Evolutionary conservation across 2,888 invertebrate genomes (phyloP).

Genomic region (Epinotia nisella): DNA sequence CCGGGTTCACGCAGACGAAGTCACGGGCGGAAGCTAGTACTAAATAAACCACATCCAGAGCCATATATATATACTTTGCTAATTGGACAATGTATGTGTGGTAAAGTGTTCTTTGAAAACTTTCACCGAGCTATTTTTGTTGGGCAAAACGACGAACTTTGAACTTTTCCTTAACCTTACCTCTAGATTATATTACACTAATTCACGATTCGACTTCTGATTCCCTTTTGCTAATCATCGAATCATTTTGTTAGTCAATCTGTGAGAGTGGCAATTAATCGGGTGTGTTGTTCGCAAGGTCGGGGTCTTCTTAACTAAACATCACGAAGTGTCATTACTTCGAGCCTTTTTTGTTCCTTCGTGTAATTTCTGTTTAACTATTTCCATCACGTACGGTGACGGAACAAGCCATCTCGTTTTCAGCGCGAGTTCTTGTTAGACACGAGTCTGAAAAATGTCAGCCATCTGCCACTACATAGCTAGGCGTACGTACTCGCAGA

Average conservation of each 20-base stretch:
- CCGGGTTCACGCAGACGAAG: too few relatives aligned
- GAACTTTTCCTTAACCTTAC: constrained; percentile 3
- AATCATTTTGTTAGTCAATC: constrained; percentile 12
- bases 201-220: constrained; percentile 20
- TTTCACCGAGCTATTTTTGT: neutral
- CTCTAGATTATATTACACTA: constrained; percentile 17
- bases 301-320: constrained; percentile 2
- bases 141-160: neutral
- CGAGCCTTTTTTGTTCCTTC: neutral
- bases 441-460: constrained; percentile 5
- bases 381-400: constrained; percentile 10
- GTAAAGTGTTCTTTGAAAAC: neutral
- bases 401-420: constrained; percentile 3
- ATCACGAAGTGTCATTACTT: neutral
- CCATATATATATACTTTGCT: neutral
- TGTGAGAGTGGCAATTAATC: constrained; percentile 10
- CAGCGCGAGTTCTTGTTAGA: constrained; percentile 5
- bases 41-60: neutral
- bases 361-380: neutral
- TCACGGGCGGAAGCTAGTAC: too few relatives aligned
- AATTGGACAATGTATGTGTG: neutral
- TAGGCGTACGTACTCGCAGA: constrained; percentile 1
- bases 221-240: constrained; percentile 8
- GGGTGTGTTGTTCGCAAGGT: constrained; percentile 12
- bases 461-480: constrained; percentile 1